Evolutionary conservation across 2,888 invertebrate genomes (phyloP), one percentile per base, ranked within the genome.

Genomic region (Heteromurus nitidus): DNA sequence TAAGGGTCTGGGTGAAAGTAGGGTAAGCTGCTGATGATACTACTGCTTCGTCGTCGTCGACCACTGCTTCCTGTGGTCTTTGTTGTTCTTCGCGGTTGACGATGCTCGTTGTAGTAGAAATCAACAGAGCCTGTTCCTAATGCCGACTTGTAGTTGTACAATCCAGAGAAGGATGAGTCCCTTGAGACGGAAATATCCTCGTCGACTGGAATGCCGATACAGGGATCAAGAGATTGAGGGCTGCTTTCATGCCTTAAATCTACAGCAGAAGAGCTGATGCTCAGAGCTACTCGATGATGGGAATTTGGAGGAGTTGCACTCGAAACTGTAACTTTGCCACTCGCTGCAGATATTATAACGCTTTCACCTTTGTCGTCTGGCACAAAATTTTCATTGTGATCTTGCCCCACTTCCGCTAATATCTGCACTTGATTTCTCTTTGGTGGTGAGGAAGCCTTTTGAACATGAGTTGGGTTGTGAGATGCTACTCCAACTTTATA

Each of bases 1-100:
- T 80, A 80, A 1, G 80, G 80, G 20, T 80, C 80, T 5, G 80
- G 80, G 26, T 80, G 68, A 68, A 80, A 73, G 53, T 53, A 74
- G 20, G 69, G 42, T 9, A 47, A 68, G 62, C 73, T 68, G 20
- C 67, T 24, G 47, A 67, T 80, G 53, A 73, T 80, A 36, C 70
- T 73, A 62, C 80, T 36, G 3, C 22, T 24, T 31, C 28, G 5
- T 67, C 58, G 3, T 22, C 30, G 16, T 28, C 20, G 18, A 47
- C 24, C 20, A 47, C n/a, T 1, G 60, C 16, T 65, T 44, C 13
- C 13, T 7, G 11, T n/a, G n/a, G 13, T 24, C 1, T 24, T 16
- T 47, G 30, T 55, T 7, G 55, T 7, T 22, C 3, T 22, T 36
- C 3, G 42, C 26, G 16, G 42, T 22, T 3, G 64, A 26, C 36